Percentiles rank a stretch among this genome's conserved stretches.
Conservation (phyloP, 2,113 vertebrate species). For the Tachycineta bicolor region DNA sequence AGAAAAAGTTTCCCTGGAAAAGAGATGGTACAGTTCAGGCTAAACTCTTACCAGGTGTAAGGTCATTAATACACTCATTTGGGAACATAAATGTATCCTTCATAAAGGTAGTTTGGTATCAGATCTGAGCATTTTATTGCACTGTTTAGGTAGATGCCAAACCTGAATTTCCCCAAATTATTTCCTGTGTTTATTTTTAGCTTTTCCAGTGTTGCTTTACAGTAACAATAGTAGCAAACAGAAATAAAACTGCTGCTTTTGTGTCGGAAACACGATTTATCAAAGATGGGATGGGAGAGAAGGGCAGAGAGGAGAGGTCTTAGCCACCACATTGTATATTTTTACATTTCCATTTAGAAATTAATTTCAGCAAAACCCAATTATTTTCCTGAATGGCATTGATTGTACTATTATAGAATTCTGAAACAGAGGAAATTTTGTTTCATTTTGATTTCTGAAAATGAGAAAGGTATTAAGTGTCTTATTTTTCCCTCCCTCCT, state of each 20-base stretch:
- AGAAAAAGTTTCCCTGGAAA: neutral
- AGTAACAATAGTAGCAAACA: neutral
- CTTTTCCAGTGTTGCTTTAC: neutral
- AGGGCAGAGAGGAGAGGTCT: rapidly evolving
- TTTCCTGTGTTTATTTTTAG: neutral
- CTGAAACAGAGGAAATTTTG: neutral
- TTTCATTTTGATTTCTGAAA: neutral
- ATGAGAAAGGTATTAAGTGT: neutral
- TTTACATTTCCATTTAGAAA: neutral
- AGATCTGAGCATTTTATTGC: neutral
- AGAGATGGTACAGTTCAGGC: neutral
- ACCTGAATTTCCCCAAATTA: neutral
- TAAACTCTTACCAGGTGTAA: neutral
- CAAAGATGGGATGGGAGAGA: neutral
- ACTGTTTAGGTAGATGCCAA: neutral
- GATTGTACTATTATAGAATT: neutral
- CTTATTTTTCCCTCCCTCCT: neutral
- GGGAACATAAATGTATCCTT: neutral
- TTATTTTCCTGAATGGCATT: neutral
- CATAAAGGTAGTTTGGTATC: neutral
- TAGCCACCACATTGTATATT: neutral
- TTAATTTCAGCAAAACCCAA: neutral
- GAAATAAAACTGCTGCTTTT: neutral
- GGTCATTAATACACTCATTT: neutral
- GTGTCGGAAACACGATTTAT: neutral